Base-by-base conservation (phyloP, 2,113 vertebrate genomes). In the Narcine bancroftii region DNA sequence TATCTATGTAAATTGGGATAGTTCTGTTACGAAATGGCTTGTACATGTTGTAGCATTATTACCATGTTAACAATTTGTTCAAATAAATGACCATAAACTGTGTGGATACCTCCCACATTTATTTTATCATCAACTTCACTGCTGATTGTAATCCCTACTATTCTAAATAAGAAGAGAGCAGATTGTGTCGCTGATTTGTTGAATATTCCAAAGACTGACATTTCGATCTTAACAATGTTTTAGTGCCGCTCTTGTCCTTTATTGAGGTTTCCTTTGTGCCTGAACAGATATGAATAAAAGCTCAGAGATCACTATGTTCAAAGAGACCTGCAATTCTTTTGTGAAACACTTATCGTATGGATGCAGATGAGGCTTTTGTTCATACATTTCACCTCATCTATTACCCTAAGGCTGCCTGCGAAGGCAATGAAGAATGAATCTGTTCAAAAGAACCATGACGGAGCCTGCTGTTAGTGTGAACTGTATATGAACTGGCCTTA, bases 331-430 rank as follows among this genome's bases (percentile, higher is more conserved):
- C 42, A 26, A 95, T 95, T 95, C 94, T 95, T 97, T 96, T 96
- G 92, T 94, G 93, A 93, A 93, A 92, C 93, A 93, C 73, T 94
- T 95, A 95, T 96, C 92, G 93, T 95, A 93, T 95, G 94, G 96
- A 95, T 96, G 95, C 96, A 96, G 96, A 95, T 96, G 95, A 96
- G 95, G 95, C 94, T 95, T 97, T 96, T 97, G 95, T 96, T 96
- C 95, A 94, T 95, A 93, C 92, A 93, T 92, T 95, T 94, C 93
- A 95, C 94, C 96, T 96, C 95, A 96, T 97, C 96, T 96, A 95
- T 97, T 97, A 96, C 95, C 94, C 94, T 92, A 85, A 92, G 95
- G 94, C 96, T 96, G 95, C 94, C 93, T 95, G 94, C 24, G 92
- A 96, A 91, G 95, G 94, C 94, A 94, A 95, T 92, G 94, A 94